Conservation (phyloP, 2,113 vertebrate species). For the Scopus umbretta region DNA sequence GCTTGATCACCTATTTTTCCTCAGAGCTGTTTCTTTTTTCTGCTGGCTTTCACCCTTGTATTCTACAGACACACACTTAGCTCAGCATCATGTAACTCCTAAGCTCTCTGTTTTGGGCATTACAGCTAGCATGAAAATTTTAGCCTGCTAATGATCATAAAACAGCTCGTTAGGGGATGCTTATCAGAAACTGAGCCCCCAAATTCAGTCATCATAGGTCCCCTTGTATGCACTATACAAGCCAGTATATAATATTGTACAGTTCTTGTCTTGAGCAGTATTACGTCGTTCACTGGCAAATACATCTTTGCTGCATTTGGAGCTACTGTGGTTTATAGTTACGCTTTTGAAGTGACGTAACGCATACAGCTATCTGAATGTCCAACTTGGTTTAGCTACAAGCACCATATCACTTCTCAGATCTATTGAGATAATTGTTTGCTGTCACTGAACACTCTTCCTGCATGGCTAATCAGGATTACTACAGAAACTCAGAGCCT, state of each 20-base stretch:
- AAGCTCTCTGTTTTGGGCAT: not conserved
- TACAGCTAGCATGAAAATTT: not conserved
- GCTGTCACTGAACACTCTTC: not conserved
- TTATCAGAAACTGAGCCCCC: not conserved
- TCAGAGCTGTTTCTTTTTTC: not conserved
- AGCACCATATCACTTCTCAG: not conserved
- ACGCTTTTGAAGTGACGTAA: not conserved
- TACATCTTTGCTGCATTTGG: not conserved
- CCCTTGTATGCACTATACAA: not conserved
- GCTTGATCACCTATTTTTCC: not conserved
- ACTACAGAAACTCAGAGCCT: not conserved
- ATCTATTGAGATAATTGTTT: not conserved
- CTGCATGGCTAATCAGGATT: not conserved
- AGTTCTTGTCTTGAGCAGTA: not conserved
- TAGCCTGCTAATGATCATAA: not conserved
- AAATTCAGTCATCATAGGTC: not conserved
- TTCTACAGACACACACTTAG: not conserved
- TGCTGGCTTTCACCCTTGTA: not conserved
- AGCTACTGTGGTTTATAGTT: not conserved
- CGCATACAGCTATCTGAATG: not conserved
- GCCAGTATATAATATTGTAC: not conserved
- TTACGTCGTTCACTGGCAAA: not conserved
- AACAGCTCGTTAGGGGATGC: not conserved
- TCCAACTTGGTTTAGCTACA: not conserved
- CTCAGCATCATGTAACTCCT: not conserved